phyloP scores from a whole-genome alignment of 2,113 vertebrate species.

The Calypte anna region DNA sequence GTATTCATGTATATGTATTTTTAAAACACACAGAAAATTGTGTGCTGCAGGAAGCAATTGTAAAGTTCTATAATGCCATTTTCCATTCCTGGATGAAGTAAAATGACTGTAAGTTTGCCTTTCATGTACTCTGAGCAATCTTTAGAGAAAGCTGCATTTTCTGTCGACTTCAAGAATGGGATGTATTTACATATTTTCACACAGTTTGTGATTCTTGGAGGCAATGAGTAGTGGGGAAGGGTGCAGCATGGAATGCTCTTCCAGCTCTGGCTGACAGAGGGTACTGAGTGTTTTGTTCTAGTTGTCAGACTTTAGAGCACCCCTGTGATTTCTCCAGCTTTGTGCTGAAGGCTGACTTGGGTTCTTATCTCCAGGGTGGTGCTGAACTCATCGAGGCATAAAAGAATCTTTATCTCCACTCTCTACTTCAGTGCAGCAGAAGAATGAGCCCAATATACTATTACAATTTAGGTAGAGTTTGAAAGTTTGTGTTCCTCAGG shows the following conservation, averaged over 20 bases:
- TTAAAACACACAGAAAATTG: neutral
- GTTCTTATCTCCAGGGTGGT: conserved; percentile 33
- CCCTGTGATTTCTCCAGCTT: conserved; percentile 59
- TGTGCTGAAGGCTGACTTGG: conserved; percentile 47
- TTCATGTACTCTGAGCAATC: neutral
- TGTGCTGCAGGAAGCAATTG: neutral
- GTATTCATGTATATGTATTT: neutral
- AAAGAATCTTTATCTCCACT: conserved; percentile 25
- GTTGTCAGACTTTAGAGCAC: conserved; percentile 8
- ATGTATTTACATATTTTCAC: conserved; percentile 26
- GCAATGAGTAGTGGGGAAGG: neutral
- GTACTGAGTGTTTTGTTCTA: conserved; percentile 57
- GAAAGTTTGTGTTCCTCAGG: neutral
- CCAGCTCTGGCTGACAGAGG: conserved; percentile 37
- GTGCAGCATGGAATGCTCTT: conserved; percentile 16
- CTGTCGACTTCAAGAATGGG: neutral
- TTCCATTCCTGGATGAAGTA: neutral
- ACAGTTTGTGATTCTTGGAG: conserved; percentile 9
- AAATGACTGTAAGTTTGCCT: neutral
- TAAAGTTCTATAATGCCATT: neutral
- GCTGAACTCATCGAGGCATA: conserved; percentile 5
- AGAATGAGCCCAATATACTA: neutral
- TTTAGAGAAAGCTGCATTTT: neutral
- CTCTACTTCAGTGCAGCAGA: conserved; percentile 12
- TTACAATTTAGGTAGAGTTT: neutral